Evolutionary conservation across 2,888 invertebrate genomes (phyloP).

Genomic region (Melikaiella ostensackeni): DNA sequence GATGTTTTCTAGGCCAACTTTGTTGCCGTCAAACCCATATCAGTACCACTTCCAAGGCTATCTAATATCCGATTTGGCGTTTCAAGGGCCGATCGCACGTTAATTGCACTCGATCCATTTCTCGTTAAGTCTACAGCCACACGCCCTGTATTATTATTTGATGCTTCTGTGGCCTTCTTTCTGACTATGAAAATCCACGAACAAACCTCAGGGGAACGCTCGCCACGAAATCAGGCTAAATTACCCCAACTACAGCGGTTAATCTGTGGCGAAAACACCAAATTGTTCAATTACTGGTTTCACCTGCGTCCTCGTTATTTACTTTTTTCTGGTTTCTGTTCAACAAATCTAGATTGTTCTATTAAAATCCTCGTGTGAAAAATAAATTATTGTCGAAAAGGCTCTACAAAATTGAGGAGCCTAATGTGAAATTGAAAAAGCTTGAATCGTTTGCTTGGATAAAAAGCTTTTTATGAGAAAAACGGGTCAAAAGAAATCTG

Average conservation of each 20-base stretch:
- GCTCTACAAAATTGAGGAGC: too few species aligned
- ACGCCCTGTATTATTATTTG: slow-evolving; percentile 4
- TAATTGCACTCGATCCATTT: slow-evolving; percentile 15
- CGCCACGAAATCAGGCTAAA: neutral
- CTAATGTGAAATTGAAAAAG: too few species aligned
- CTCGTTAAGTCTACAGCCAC: neutral
- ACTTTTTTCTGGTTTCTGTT: neutral
- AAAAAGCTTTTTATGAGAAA: too few species aligned
- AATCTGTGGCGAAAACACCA: neutral
- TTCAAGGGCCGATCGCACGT: slow-evolving; percentile 1
- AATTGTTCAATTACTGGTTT: neutral
- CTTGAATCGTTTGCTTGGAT: too few species aligned
- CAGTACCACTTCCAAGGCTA: neutral
- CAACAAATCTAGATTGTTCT: neutral
- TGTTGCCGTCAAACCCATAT: slow-evolving; percentile 22
- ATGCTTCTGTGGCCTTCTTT: neutral
- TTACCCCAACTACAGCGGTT: neutral
- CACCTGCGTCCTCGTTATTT: neutral
- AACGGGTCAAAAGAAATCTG: too few species aligned
- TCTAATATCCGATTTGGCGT: neutral
- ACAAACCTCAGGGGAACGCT: slow-evolving; percentile 1
- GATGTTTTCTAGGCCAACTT: slow-evolving; percentile 19
- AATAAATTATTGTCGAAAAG: neutral
- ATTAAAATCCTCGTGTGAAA: neutral
- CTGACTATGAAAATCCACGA: neutral